These are phyloP conservation scores for Ophion ellenae DNA, from an alignment of 2,888 invertebrate genomes.

Conservation along the genomic window DNA sequence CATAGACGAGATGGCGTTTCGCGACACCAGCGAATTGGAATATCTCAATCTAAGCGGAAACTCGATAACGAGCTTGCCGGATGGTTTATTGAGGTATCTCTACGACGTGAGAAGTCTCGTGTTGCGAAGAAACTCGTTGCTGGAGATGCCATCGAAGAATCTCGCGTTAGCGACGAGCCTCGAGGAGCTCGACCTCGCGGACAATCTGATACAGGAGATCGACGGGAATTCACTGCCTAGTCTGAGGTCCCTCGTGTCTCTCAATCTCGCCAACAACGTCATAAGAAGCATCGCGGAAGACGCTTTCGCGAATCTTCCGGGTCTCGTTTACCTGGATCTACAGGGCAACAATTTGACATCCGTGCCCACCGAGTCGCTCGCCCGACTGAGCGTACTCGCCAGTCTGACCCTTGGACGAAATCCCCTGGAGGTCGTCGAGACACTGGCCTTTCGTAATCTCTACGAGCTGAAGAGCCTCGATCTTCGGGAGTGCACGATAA, in stretches of 20 bases:
- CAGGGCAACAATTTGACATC: constrained; percentile 93
- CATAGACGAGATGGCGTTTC: constrained; percentile 91
- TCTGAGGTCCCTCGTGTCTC: constrained; percentile 88
- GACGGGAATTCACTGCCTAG: constrained; percentile 90
- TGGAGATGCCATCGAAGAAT: constrained; percentile 90
- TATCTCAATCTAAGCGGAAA: constrained; percentile 91
- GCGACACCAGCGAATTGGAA: constrained; percentile 90
- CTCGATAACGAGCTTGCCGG: constrained; percentile 89
- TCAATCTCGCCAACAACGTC: constrained; percentile 91
- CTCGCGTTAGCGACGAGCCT: constrained; percentile 88
- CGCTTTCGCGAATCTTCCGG: constrained; percentile 90
- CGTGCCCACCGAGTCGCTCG: constrained; percentile 90
- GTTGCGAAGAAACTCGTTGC: constrained; percentile 91
- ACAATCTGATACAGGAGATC: constrained; percentile 91
- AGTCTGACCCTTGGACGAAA: constrained; percentile 92
- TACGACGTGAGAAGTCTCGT: constrained; percentile 89
- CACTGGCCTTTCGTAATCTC: constrained; percentile 93
- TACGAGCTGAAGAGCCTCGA: constrained; percentile 91
- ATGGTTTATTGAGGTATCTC: constrained; percentile 89
- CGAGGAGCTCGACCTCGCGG: constrained; percentile 90
- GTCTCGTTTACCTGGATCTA: constrained; percentile 90
- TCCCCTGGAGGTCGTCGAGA: constrained; percentile 89
- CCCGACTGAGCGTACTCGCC: constrained; percentile 91
- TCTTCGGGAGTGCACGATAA: constrained; percentile 85
- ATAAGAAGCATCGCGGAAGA: constrained; percentile 89